These are phyloP conservation scores for Phoxinus dragarum DNA, from an alignment of 2,797 vertebrate genomes.

Conservation along the genomic window DNA sequence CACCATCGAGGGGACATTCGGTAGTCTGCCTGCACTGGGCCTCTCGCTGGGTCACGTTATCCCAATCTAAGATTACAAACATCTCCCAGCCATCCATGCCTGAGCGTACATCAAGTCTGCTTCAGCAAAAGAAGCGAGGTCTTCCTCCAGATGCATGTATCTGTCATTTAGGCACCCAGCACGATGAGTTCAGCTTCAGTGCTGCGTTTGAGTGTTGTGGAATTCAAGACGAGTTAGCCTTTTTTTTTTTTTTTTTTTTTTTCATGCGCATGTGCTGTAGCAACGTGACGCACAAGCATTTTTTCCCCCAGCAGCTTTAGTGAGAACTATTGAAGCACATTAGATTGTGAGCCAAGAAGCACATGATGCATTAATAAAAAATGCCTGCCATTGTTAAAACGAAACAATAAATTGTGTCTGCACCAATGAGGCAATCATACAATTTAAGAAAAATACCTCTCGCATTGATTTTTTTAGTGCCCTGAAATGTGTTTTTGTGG, in stretches of 20 bases:
- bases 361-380: slow-evolving; percentile 37
- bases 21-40: neutral
- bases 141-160: slow-evolving; percentile 2
- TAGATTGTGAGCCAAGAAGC: slow-evolving; percentile 14
- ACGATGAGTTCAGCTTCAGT: neutral
- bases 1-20: slow-evolving; percentile 18
- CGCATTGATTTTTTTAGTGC: slow-evolving; percentile 18
- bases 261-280: slow-evolving; percentile 27
- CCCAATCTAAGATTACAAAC: slow-evolving; percentile 35
- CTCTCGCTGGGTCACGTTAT: slow-evolving; percentile 39
- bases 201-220: neutral
- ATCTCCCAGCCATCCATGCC: neutral
- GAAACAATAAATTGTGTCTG: slow-evolving; percentile 17
- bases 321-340: slow-evolving; percentile 5
- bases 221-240: slow-evolving; percentile 12
- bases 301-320: slow-evolving; percentile 18
- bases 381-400: slow-evolving; percentile 12
- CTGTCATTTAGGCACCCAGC: neutral
- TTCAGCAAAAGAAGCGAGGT: neutral
- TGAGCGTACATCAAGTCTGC: neutral
- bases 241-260: neutral
- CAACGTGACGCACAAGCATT: slow-evolving; percentile 24
- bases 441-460: neutral
- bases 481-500: slow-evolving; percentile 65
- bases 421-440: slow-evolving; percentile 5